A percentile compares a stretch with the other conserved stretches of the same genome.
These are phyloP conservation scores for Procambarus virginalis DNA, from an alignment of 1,140 invertebrate genomes.

Conservation along the genomic window DNA sequence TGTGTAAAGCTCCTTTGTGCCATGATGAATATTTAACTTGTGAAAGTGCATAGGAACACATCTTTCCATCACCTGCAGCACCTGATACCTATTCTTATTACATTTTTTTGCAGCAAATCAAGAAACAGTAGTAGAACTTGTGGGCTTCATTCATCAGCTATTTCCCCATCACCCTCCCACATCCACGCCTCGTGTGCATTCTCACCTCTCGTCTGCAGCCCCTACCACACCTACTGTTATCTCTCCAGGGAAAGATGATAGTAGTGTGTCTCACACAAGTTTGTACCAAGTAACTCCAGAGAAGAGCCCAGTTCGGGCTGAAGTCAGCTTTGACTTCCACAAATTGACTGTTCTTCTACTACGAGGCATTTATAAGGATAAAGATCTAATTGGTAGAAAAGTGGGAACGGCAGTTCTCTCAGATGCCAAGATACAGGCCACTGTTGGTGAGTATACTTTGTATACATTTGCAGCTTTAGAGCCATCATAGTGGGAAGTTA, in stretches of 20 bases:
- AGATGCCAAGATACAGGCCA: slow-evolving; percentile 92
- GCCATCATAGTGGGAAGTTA: too few relatives aligned
- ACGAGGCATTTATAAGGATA: slow-evolving; percentile 81
- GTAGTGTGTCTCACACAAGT: slow-evolving; percentile 12
- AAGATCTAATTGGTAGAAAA: slow-evolving; percentile 86
- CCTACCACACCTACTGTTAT: not conserved
- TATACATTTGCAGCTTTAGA: not conserved
- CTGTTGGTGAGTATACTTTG: slow-evolving; percentile 78
- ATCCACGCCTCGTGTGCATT: slow-evolving; percentile 12
- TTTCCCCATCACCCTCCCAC: slow-evolving; percentile 75
- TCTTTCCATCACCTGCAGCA: too few relatives aligned
- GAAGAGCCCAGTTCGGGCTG: slow-evolving; percentile 76
- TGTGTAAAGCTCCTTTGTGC: too few relatives aligned
- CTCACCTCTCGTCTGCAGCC: slow-evolving; percentile 1
- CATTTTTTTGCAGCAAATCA: slow-evolving; percentile 83
- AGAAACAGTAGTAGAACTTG: slow-evolving; percentile 93
- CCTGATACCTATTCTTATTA: too few relatives aligned
- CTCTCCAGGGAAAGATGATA: slow-evolving; percentile 7
- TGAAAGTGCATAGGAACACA: too few relatives aligned
- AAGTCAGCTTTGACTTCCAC: slow-evolving; percentile 94
- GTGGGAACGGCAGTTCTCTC: slow-evolving; percentile 94
- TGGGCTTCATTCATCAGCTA: slow-evolving; percentile 88
- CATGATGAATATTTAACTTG: too few relatives aligned
- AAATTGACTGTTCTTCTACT: slow-evolving; percentile 90
- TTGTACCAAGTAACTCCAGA: slow-evolving; percentile 42